These are phyloP conservation scores for Drosophila willistoni DNA, from an alignment of 1,140 invertebrate genomes.

Conservation along the genomic window DNA sequence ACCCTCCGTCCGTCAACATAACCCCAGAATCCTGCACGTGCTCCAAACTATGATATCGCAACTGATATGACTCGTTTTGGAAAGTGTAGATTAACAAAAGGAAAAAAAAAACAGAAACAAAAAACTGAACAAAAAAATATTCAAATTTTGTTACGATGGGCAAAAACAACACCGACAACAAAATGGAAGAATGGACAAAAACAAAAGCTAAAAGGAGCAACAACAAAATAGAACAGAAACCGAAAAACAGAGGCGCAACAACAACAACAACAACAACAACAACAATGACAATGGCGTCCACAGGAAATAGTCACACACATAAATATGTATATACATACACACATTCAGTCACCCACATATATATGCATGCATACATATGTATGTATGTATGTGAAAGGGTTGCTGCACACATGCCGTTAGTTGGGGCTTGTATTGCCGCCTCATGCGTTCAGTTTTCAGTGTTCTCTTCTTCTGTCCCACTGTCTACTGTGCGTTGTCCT, in stretches of 20 bases:
- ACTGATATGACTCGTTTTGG: neutral
- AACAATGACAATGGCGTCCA: conserved; percentile 73
- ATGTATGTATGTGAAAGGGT: conserved; percentile 50
- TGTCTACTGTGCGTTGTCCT: conserved; percentile 7
- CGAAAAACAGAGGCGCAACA: conserved; percentile 38
- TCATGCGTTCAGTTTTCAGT: conserved; percentile 4
- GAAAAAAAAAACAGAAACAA: neutral
- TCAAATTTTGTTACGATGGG: conserved; percentile 79
- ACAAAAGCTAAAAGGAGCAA: conserved; percentile 72
- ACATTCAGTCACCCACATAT: no score
- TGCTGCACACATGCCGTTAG: conserved; percentile 69
- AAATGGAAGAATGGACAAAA: conserved; percentile 50
- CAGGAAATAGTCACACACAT: conserved; percentile 73
- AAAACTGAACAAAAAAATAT: conserved; percentile 56
- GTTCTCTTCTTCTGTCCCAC: neutral
- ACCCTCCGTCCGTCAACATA: no score
- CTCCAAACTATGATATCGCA: neutral
- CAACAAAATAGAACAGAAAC: conserved; percentile 43
- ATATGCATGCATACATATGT: neutral
- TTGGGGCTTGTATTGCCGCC: conserved; percentile 38
- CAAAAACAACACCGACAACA: conserved; percentile 67
- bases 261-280: conserved; percentile 40
- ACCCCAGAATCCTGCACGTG: no score
- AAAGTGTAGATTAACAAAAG: neutral
- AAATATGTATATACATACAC: no score